A percentile compares a stretch with the other conserved stretches of the same genome.
phyloP scores from a whole-genome alignment of 2,888 invertebrate species.

The Brenthis ino region DNA sequence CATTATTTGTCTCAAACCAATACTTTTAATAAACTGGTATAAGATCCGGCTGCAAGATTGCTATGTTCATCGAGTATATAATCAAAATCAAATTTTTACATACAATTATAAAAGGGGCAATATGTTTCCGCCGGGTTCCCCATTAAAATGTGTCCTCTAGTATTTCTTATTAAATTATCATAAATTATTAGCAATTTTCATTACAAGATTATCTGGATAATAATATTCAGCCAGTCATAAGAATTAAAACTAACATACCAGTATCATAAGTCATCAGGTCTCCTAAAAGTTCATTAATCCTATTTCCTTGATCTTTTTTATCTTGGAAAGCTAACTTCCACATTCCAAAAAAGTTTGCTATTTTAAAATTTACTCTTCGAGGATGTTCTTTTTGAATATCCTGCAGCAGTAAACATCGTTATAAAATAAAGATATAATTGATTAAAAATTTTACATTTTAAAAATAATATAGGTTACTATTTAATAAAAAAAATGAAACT shows the following conservation, averaged over 20 bases:
- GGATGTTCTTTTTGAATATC: conserved; percentile 63
- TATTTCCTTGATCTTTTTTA: conserved; percentile 79
- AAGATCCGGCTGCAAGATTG: no score
- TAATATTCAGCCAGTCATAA: not conserved
- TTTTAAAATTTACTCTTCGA: conserved; percentile 66
- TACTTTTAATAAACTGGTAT: no score
- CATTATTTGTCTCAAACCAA: no score
- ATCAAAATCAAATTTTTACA: no score
- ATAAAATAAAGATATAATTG: not conserved
- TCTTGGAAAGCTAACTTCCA: conserved; percentile 82
- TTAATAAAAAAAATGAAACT: conserved; percentile 42
- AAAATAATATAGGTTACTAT: conserved; percentile 42
- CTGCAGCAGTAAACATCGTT: conserved; percentile 43
- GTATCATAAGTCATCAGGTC: conserved; percentile 79
- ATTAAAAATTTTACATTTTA: not conserved
- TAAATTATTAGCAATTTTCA: no score
- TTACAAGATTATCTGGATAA: no score
- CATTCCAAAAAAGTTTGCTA: conserved; percentile 82
- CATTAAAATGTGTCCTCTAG: no score
- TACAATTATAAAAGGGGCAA: no score
- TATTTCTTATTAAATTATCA: no score
- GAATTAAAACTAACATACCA: conserved; percentile 46
- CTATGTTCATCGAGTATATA: no score
- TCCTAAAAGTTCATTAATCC: conserved; percentile 78
- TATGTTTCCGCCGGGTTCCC: no score